A percentile compares a stretch with the other conserved stretches of the same genome.
Evolutionary conservation across 2,888 invertebrate species (phyloP).

Genomic region (Iphiclides podalirius): DNA sequence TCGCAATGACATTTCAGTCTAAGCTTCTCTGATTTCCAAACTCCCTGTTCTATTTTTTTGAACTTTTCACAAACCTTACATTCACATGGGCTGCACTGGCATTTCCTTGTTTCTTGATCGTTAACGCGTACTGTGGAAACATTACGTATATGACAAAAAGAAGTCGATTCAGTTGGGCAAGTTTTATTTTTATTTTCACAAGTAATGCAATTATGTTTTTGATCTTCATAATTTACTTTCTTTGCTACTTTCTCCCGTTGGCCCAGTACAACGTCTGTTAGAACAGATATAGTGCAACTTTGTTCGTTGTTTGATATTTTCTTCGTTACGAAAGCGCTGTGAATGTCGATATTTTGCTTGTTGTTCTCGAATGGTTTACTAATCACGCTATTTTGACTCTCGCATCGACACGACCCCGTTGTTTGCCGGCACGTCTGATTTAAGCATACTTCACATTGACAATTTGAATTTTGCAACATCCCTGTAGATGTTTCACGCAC

Average conservation of each 20-base stretch:
- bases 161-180: not conserved
- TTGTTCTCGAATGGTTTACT: slow-evolving; percentile 45
- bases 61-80: slow-evolving; percentile 16
- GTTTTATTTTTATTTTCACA: not conserved
- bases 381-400: slow-evolving; percentile 37
- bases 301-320: slow-evolving; percentile 17
- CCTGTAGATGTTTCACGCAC: slow-evolving; percentile 46
- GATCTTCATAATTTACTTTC: not conserved
- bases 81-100: slow-evolving; percentile 22
- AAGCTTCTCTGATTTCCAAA: slow-evolving; percentile 13
- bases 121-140: slow-evolving; percentile 2
- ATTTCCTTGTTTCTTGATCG: not conserved
- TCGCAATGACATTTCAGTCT: slow-evolving; percentile 19
- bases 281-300: slow-evolving; percentile 9
- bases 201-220: not conserved
- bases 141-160: not conserved
- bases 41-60: not conserved
- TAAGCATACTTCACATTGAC: slow-evolving; percentile 44
- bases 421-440: slow-evolving; percentile 43
- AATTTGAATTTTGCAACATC: slow-evolving; percentile 38
- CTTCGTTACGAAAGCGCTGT: slow-evolving; percentile 32
- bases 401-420: slow-evolving; percentile 44
- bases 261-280: slow-evolving; percentile 5
- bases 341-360: slow-evolving; percentile 47
- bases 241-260: not conserved